These are phyloP conservation scores for Polydrusus tereticollis DNA, from an alignment of 2,888 invertebrate genomes.

Conservation along the genomic window DNA sequence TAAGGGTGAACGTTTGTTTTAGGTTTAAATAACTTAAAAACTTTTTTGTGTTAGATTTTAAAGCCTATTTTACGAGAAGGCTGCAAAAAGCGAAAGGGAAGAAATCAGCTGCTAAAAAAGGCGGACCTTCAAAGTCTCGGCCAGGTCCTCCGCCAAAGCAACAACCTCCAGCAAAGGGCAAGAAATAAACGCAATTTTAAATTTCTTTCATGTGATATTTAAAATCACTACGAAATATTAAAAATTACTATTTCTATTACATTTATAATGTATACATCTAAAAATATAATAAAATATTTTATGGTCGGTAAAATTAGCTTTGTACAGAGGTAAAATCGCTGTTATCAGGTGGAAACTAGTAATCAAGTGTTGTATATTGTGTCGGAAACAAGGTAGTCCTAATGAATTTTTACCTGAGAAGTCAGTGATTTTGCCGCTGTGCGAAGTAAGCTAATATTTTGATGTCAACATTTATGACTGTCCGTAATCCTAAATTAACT, in stretches of 20 bases:
- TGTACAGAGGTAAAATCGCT: background rate
- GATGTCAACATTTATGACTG: too few species aligned
- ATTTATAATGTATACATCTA: too few species aligned
- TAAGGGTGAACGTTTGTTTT: background rate
- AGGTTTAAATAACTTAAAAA: background rate
- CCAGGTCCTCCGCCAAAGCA: background rate
- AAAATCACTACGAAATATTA: background rate
- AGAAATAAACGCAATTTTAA: background rate
- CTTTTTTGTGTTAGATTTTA: constrained; percentile 13
- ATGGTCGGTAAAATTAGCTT: too few species aligned
- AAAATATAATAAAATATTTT: too few species aligned
- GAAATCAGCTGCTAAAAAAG: background rate
- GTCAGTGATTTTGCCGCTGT: background rate
- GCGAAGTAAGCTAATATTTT: background rate
- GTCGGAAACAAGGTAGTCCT: background rate
- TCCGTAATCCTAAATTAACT: too few species aligned
- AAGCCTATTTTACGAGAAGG: background rate
- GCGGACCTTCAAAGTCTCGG: background rate
- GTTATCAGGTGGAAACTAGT: background rate
- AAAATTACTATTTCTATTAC: too few species aligned
- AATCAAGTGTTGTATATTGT: background rate
- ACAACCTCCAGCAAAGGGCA: constrained; percentile 1
- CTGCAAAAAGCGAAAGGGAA: constrained; percentile 5
- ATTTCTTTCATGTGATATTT: too few species aligned
- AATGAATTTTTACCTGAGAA: background rate